phyloP scores from a whole-genome alignment of 1,140 invertebrate genomes.

The Himalopsyche phryganea region DNA sequence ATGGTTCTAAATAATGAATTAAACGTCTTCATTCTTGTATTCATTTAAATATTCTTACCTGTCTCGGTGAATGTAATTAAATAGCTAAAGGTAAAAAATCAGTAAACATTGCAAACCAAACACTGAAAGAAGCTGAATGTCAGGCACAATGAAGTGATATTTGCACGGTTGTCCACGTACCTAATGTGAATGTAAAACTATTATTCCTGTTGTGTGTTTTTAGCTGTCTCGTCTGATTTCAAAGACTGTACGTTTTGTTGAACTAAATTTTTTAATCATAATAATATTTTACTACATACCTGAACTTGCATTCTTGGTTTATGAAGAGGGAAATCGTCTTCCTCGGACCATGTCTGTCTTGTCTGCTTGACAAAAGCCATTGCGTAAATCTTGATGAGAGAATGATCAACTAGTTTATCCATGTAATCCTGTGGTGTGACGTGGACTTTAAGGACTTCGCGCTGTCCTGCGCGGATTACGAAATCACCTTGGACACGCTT shows the following conservation, averaged over 20 bases:
- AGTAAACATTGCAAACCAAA: no score
- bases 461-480: constrained; percentile 53
- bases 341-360: constrained; percentile 65
- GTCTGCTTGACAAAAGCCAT: constrained; percentile 67
- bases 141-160: constrained; percentile 46
- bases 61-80: no score
- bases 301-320: constrained; percentile 60
- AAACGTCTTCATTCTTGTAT: no score
- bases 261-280: not conserved
- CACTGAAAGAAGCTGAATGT: constrained; percentile 63
- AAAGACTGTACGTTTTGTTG: no score
- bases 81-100: no score
- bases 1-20: no score
- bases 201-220: no score
- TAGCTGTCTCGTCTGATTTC: no score
- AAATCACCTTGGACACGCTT: constrained; percentile 62
- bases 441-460: constrained; percentile 53
- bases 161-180: constrained; percentile 48
- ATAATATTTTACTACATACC: constrained; percentile 35
- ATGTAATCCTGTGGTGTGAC: constrained; percentile 60
- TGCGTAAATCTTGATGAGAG: constrained; percentile 65
- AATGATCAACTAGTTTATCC: constrained; percentile 65
- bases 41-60: no score
- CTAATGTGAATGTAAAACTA: no score
- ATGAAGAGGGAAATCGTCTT: constrained; percentile 64